Base-by-base conservation (phyloP, 2,888 invertebrate genomes). In the Caenorhabditis panamensis region DNA sequence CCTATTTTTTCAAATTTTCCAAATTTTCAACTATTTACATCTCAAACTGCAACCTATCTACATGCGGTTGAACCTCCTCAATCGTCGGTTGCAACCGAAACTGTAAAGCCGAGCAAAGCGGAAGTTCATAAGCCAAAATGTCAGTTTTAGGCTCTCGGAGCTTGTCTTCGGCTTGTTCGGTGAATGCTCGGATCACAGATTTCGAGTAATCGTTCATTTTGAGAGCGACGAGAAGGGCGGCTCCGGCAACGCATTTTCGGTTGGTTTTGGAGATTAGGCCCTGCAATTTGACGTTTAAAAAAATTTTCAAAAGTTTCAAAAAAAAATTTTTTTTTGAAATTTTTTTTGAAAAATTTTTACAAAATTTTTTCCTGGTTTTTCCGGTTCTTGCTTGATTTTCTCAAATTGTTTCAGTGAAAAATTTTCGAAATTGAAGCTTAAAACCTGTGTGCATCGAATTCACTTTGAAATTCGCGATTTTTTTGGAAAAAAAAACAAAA, bases 131-230 rank as follows among this genome's bases (percentile, higher is more conserved):
- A 0, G 84, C 58, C 16, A 85, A 37, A 13, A 85, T 44, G n/a
- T 85, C 83, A 9, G 73, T 44, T 28, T 80, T 72, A 1, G 80
- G 67, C 41, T 83, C 76, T 1, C 83, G 62, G 1, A 85, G 72
- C 44, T 83, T 56, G 16, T 83, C 82, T 49, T 79, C 80, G 1
- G 82, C 82, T 8, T 49, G 51, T 94, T 97, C 96, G 82, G 98
- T 95, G 49, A 97, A 93, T 62, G 94, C 93, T 91, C 95, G 95
- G 81, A 98, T 93, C 73, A 94, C 93, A 84, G 95, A 95, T 56
- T 97, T 97, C 92, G 96, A 97, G 54, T 96, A 95, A 91, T 99
- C 98, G 91, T 97, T 98, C 89, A 99, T 93, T 92, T 99, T 99
- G 47, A 97, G 96, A 44, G 97, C 95, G 16, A 99, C 93, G 78